These are phyloP conservation scores for Calyptommatus sinebrachiatus DNA, from an alignment of 2,113 vertebrate species.

Conservation along the genomic window DNA sequence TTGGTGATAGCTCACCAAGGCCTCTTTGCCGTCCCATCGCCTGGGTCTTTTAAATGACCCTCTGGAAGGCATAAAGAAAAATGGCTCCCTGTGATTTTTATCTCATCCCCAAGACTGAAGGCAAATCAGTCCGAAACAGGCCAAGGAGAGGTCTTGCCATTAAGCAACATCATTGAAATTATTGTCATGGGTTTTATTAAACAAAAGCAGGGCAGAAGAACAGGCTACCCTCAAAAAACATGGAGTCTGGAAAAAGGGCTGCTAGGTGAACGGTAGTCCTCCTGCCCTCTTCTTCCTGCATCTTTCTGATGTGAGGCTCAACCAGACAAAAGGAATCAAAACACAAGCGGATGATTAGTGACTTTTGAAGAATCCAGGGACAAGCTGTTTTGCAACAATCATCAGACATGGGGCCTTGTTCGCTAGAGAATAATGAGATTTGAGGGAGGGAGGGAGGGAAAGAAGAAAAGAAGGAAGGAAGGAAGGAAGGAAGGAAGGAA, in stretches of 20 bases:
- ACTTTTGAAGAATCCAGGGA: constrained; percentile 1
- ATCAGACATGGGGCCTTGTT: background rate
- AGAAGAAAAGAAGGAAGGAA: no score
- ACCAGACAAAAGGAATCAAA: background rate
- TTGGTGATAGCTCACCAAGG: background rate
- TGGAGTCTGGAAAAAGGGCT: background rate
- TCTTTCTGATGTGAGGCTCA: background rate
- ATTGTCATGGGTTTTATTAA: background rate
- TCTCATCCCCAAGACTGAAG: background rate
- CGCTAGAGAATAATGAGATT: constrained; percentile 16
- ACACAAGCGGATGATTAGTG: background rate
- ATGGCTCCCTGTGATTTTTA: background rate
- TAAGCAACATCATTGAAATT: background rate
- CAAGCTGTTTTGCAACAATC: constrained; percentile 18
- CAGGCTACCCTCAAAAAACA: no score
- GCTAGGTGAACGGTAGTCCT: background rate
- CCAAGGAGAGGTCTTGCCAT: background rate
- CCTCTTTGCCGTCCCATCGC: background rate
- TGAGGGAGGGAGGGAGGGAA: background rate
- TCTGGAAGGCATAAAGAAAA: background rate
- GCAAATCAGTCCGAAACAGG: background rate
- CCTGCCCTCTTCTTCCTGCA: background rate
- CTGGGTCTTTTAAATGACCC: background rate
- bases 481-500: no score
- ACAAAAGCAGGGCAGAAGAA: background rate